Percentiles rank a stretch among this genome's conserved stretches.
phyloP scores from a whole-genome alignment of 2,113 vertebrate species.

The Trochalopteron elliotii region DNA sequence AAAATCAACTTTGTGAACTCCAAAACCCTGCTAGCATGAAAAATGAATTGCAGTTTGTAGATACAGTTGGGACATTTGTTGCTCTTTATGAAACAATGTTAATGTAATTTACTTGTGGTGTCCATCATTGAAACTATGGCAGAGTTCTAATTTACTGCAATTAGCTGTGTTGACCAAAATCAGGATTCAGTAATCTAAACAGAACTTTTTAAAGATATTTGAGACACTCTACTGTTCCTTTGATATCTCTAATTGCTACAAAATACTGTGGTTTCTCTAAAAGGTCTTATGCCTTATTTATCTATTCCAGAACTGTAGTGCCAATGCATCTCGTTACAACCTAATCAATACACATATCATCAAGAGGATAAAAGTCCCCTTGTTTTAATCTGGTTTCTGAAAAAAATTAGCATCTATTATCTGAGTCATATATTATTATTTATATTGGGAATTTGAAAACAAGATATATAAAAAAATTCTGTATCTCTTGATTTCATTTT shows the following conservation, averaged over 20 bases:
- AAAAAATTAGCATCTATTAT: neutral
- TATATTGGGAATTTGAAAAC: neutral
- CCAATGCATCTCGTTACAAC: neutral
- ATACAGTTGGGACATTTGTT: neutral
- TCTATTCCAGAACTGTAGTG: neutral
- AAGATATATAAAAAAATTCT: neutral
- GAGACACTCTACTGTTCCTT: neutral
- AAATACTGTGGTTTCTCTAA: neutral
- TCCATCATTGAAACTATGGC: neutral
- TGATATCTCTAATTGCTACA: neutral
- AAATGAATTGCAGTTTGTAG: neutral
- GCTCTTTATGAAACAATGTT: neutral
- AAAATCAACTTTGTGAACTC: neutral
- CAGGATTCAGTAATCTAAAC: neutral
- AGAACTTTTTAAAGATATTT: neutral
- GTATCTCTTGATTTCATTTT: neutral
- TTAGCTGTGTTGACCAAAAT: neutral
- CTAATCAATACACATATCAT: neutral
- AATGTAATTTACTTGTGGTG: neutral
- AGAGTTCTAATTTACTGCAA: neutral
- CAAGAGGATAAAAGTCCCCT: neutral
- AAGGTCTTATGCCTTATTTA: neutral
- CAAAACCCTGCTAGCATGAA: neutral
- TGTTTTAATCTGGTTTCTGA: neutral
- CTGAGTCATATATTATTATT: neutral